A percentile compares a stretch with the other conserved stretches of the same genome.
phyloP scores from a whole-genome alignment of 1,140 invertebrate genomes.

The Brachionus paranguensis region DNA sequence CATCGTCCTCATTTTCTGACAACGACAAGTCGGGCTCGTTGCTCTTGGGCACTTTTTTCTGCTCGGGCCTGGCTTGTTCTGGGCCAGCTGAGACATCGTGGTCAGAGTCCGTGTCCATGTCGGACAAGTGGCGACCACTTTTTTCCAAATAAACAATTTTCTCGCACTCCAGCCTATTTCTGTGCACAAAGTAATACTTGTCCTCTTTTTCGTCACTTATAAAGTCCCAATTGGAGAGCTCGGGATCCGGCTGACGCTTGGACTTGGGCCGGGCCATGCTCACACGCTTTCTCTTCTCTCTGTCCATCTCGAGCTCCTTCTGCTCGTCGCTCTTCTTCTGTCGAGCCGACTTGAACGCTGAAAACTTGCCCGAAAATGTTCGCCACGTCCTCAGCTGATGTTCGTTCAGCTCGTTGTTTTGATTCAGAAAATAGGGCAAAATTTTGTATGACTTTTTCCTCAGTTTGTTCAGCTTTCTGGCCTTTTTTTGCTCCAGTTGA shows the following conservation, averaged over 20 bases:
- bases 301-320: not conserved
- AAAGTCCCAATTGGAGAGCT: not conserved
- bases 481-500: not conserved
- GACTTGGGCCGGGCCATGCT: not conserved
- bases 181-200: not conserved
- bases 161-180: not conserved
- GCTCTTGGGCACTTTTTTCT: not conserved
- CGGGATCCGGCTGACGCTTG: not conserved
- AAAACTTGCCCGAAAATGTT: not conserved
- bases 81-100: not conserved
- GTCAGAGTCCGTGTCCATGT: not conserved
- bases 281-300: not conserved
- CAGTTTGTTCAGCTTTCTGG: not conserved
- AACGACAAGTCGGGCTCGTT: slow-evolving; percentile 9
- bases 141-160: slow-evolving; percentile 28
- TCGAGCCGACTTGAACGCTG: not conserved
- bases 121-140: not conserved
- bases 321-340: not conserved
- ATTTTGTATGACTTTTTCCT: slow-evolving; percentile 36
- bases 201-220: slow-evolving; percentile 1
- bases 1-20: not conserved
- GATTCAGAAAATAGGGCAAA: slow-evolving; percentile 20
- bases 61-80: not conserved
- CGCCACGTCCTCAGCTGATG: not conserved
- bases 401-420: slow-evolving; percentile 24